Conservation (phyloP, 2,888 invertebrate species). For the Drosophila suboccidentalis region DNA sequence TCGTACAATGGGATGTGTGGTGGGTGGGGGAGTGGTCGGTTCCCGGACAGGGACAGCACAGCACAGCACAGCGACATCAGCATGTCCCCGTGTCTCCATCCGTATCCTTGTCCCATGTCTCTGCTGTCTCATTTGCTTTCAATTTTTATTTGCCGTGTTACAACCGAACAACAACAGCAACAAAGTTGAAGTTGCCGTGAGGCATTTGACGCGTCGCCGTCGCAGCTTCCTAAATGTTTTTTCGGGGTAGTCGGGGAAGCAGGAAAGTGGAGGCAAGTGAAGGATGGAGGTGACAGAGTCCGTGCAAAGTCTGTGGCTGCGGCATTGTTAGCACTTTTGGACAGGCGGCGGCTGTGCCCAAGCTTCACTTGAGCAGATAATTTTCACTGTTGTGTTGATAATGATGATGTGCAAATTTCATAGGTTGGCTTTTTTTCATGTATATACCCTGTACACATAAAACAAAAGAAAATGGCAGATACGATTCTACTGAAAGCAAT, state of each 20-base stretch:
- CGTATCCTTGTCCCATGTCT: constrained; percentile 60
- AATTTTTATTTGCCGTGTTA: constrained; percentile 80
- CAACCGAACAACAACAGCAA: constrained; percentile 61
- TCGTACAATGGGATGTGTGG: neutral
- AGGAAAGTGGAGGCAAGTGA: neutral
- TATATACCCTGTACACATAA: constrained; percentile 12
- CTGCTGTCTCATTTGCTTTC: constrained; percentile 79
- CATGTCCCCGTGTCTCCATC: constrained; percentile 49
- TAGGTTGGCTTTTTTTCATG: constrained; percentile 27
- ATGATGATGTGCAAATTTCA: constrained; percentile 81
- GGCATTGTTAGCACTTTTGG: constrained; percentile 70
- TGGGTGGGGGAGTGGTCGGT: constrained; percentile 11
- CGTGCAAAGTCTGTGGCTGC: constrained; percentile 40
- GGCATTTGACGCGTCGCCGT: constrained; percentile 76
- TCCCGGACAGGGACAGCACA: constrained; percentile 38
- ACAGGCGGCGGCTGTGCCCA: constrained; percentile 48
- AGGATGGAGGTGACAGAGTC: neutral
- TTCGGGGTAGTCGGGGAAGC: constrained; percentile 5
- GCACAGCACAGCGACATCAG: constrained; percentile 38
- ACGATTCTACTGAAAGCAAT: neutral
- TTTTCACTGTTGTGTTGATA: constrained; percentile 78
- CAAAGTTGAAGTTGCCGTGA: constrained; percentile 71
- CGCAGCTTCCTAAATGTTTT: constrained; percentile 62
- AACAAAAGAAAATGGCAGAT: neutral
- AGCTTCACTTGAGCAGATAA: constrained; percentile 78